Evolutionary conservation across 1,140 invertebrate species (phyloP), one percentile per base, ranked within the genome.

Genomic region (Meloidogyne chitwoodi): DNA sequence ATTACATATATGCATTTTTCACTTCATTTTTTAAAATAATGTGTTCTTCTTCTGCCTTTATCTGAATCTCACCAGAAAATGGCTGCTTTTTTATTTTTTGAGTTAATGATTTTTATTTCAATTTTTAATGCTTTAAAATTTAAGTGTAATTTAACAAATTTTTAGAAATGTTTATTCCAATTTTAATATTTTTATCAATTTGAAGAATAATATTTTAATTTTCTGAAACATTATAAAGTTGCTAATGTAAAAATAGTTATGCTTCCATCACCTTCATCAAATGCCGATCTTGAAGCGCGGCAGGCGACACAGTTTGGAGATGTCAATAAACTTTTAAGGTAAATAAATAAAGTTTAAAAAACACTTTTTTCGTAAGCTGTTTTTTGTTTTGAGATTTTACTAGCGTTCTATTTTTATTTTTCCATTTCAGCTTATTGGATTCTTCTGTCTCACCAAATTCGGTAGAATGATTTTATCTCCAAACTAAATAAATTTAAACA

Each of bases 271-370:
- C 29, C 34, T 27, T 19, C 68, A 3, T 61, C 68, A 48, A 70
- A 70, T 44, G 26, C 71, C 1, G 71, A 73, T 73, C 64, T 95
- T 92, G 83, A 84, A 61, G 84, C 83, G 11, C 38, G 83, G 44
- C 74, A 84, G 56, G 81, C 81, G 10, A 80, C 83, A 22, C 86
- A 86, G 41, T 79, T 76, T 56, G 83, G 84, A 19, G 77, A 84
- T 67, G 26, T 87, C 22, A 61, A 73, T 29, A 56, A 34, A 12
- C 66, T 83, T 19, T 62, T 29, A 34, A 31, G 72, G 27, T 56
- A n/a, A 56, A 48, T 48, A 19, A 12, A 4, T 11, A 34, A 34
- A 34, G 2, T 34, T 12, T 41, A 14, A 41, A 41, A 12, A 41
- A 12, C 2, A 41, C 11, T 14, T 41, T 2, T 14, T 41, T 12